A percentile compares a stretch with the other conserved stretches of the same genome.
Evolutionary conservation across 1,140 invertebrate genomes (phyloP).

Genomic region (Drosophila funebris): DNA sequence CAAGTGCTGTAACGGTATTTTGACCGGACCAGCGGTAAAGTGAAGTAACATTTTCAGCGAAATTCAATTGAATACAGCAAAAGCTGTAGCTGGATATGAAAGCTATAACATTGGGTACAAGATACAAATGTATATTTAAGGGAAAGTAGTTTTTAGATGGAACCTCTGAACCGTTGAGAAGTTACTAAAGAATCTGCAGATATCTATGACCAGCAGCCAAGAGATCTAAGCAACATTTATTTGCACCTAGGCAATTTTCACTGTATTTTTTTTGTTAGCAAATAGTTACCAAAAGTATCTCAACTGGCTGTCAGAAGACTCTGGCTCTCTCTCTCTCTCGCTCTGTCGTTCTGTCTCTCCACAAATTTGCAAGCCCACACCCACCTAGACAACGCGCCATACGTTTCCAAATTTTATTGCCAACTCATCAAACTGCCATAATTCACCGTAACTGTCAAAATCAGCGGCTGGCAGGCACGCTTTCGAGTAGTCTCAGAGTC

Average conservation of each 20-base stretch:
- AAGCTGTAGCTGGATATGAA: constrained; percentile 8
- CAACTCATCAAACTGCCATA: constrained; percentile 83
- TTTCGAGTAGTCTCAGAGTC: constrained; percentile 37
- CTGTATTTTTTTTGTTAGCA: constrained; percentile 1
- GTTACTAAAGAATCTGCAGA: too few species aligned
- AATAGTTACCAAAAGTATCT: neutral
- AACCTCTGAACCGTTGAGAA: too few species aligned
- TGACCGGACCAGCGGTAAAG: constrained; percentile 29
- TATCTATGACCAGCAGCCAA: too few species aligned
- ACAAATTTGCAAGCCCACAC: constrained; percentile 21
- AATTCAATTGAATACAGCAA: constrained; percentile 6
- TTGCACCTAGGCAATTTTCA: neutral
- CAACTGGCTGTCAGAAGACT: neutral
- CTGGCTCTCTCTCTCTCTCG: too few species aligned
- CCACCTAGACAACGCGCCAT: constrained; percentile 13
- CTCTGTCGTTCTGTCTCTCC: neutral
- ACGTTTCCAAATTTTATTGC: constrained; percentile 59
- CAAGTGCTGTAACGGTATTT: constrained; percentile 45
- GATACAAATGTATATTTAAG: neutral
- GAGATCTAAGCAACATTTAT: neutral
- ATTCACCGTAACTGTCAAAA: constrained; percentile 81
- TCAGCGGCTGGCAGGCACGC: constrained; percentile 68
- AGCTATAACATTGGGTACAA: neutral
- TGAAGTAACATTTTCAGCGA: constrained; percentile 20
- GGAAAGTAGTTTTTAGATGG: too few species aligned